These are phyloP conservation scores for Hyphantria cunea DNA, from an alignment of 1,140 invertebrate species.

Conservation along the genomic window DNA sequence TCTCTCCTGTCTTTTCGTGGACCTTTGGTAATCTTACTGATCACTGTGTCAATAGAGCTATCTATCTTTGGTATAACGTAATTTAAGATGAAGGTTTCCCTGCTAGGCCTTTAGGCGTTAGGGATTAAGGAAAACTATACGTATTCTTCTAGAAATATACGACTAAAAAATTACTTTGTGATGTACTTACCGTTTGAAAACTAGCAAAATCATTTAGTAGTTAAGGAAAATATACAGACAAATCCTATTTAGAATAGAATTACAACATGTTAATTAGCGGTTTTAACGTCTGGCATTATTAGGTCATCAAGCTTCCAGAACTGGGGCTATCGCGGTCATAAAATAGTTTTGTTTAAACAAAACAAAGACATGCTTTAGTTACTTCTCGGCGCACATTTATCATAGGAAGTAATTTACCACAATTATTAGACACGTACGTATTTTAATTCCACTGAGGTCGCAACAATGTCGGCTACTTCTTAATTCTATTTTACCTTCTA, in stretches of 20 bases:
- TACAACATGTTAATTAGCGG: constrained; percentile 8
- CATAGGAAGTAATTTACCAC: constrained; percentile 70
- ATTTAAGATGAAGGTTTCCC: too few relatives aligned
- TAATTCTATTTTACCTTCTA: constrained; percentile 41
- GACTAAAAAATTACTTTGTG: too few relatives aligned
- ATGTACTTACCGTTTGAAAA: too few relatives aligned
- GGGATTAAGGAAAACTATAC: background rate
- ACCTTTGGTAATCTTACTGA: too few relatives aligned
- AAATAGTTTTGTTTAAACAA: background rate
- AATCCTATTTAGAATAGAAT: too few relatives aligned
- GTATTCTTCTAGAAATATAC: too few relatives aligned
- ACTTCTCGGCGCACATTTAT: constrained; percentile 26
- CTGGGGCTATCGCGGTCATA: background rate
- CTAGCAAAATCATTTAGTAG: too few relatives aligned
- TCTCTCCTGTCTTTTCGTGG: too few relatives aligned
- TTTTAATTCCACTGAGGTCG: constrained; percentile 62
- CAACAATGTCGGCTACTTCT: constrained; percentile 50
- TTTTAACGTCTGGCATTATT: constrained; percentile 9
- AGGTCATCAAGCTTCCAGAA: constrained; percentile 10
- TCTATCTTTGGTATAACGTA: too few relatives aligned
- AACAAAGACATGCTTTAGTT: background rate
- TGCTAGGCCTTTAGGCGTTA: too few relatives aligned
- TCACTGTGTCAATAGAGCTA: too few relatives aligned
- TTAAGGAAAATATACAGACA: too few relatives aligned
- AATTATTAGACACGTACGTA: constrained; percentile 67